Evolutionary conservation across 1,140 invertebrate species (phyloP).

Genomic region (Coenobita brevimanus): DNA sequence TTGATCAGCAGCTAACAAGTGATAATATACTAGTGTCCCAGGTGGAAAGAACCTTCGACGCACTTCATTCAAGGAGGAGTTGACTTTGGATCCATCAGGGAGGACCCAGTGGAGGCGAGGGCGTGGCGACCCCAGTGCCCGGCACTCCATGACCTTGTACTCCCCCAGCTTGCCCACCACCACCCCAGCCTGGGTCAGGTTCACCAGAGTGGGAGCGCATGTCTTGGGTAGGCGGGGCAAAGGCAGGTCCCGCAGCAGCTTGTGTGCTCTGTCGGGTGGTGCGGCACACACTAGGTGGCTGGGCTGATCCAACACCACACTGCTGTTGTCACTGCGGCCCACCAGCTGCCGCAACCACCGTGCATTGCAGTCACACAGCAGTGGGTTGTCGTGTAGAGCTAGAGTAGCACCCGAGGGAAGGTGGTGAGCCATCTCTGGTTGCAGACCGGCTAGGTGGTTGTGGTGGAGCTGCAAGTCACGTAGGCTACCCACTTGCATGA

Average conservation of each 20-base stretch:
- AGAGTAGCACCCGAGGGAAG: constrained; percentile 72
- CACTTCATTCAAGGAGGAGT: constrained; percentile 71
- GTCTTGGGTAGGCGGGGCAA: constrained; percentile 70
- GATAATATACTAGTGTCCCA: constrained; percentile 72
- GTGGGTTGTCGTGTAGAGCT: constrained; percentile 74
- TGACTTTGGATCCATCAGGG: constrained; percentile 73
- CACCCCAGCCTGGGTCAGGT: constrained; percentile 51
- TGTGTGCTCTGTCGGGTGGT: constrained; percentile 70
- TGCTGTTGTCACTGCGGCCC: constrained; percentile 53
- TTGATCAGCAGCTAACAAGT: constrained; percentile 71
- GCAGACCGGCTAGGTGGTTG: constrained; percentile 31
- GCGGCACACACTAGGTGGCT: constrained; percentile 72
- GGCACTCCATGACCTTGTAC: constrained; percentile 73
- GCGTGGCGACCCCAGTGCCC: constrained; percentile 73
- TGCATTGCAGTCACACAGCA: constrained; percentile 76
- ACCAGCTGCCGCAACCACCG: constrained; percentile 73
- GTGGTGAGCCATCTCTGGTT: constrained; percentile 28
- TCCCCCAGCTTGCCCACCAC: constrained; percentile 74
- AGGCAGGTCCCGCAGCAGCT: constrained; percentile 71
- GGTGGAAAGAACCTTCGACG: constrained; percentile 71
- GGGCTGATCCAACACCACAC: constrained; percentile 66
- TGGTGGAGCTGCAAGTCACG: constrained; percentile 27
- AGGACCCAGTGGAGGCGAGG: constrained; percentile 74
- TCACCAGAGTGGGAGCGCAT: constrained; percentile 63
- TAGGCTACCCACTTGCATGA: constrained; percentile 34